Base-by-base conservation (phyloP, 2,797 vertebrate genomes). In the Trachops cirrhosus region DNA sequence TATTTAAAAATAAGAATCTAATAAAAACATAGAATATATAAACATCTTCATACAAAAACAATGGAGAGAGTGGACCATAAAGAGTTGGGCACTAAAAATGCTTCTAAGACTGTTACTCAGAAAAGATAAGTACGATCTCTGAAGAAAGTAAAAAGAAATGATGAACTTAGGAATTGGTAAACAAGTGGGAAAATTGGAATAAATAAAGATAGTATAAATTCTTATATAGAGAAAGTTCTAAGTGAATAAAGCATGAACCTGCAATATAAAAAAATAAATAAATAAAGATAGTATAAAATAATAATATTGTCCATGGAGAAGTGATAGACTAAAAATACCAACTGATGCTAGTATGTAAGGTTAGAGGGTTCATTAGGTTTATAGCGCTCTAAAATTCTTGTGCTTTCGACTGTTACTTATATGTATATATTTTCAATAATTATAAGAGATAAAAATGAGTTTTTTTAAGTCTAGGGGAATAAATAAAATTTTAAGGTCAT, bases 191-290 rank as follows among this genome's bases (percentile, higher is more conserved):
- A 50, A 85, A 59, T 3, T 41, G 29, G 48, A 73, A 44, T 24
- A 32, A 62, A 37, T 54, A 83, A 6, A 93, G 37, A 11, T 7
- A 19, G 39, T 39, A 70, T 59, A 41, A 70, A 68, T 96, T 57
- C 29, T 91, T 52, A 89, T 62, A 85, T 80, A 54, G 29, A 73
- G 57, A 93, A 89, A n/a, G 70, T 91, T 91, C 14, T 62, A 86
- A 83, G 57, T 84, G 14, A 50, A 62, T 34, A 77, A 94, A 75
- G 9, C 21, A 96, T 46, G 48, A 91, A 6, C 71, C 44, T 64
- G 57, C 14, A 91, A 83, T 73, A n/a, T 64, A 88, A 96, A 71
- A n/a, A n/a, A n/a, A n/a, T n/a, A n/a, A 73, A 44, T 24, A 32
- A 62, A 37, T 54, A 83, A 6, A 93, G 37, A 11, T 7, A 19